Evolutionary conservation across 2,888 invertebrate species (phyloP), one percentile per base, ranked within the genome.

Genomic region (Phoronis australis): DNA sequence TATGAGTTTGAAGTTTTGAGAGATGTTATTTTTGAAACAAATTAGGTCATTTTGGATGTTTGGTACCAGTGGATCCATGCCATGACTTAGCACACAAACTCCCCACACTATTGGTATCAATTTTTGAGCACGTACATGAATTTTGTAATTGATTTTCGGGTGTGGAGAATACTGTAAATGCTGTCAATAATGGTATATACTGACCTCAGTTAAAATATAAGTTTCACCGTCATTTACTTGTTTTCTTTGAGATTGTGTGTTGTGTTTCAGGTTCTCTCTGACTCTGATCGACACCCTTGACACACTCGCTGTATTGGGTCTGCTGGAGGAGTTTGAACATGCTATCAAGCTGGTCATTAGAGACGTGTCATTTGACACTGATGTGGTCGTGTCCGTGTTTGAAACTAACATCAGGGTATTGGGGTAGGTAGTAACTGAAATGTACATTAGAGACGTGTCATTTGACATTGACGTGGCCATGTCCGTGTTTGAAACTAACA

Each of bases 401-500:
- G 97, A 99, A 79, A 95, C 95, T 6, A 99, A 97, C 76, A 99
- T 99, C 64, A 82, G 97, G 61, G 87, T 99, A 80, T 80, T 99
- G n/a, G 97, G 97, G 87, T 91, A 78, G 82, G 83, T 60, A 18
- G 22, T 2, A 24, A 40, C 15, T 9, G 15, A 31, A 31, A 12
- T 31, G 31, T 9, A 97, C 38, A 86, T 94, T 55, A 82, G 83
- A 51, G 87, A 92, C 75, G 91, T 96, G 5, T 84, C 83, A 47
- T 97, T 99, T 77, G 93, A 99, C 74, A 88, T 84, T 60, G 94
- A 99, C 78, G 85, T 96, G 53, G 85, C 93, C 47, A 95, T 99
- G 6, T 96, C 96, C 0, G 92, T 99, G 3, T 99, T 99, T 78
- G 97, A 99, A 79, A 95, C 95, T 6, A 99, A 97, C 76, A 99